Base-by-base conservation (phyloP, 2,797 vertebrate species). In the Pseudotriccus pelzelni region DNA sequence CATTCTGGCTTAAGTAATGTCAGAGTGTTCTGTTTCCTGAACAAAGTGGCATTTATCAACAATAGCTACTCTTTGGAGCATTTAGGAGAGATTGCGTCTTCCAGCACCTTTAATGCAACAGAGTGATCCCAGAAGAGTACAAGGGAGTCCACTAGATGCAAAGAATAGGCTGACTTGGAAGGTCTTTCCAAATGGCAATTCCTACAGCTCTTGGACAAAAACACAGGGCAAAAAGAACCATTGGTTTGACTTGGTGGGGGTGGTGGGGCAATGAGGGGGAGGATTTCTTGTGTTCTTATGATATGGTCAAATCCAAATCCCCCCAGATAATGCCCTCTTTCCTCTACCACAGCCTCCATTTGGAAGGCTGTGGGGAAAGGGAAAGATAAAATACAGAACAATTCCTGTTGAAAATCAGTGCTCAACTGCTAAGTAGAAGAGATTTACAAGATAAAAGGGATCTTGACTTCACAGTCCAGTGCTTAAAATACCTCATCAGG, bases 341-440 rank as follows among this genome's bases (percentile, higher is more conserved):
- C 10, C 2, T 77, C 30, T 32, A 52, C 3, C 3, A 2, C 24
- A 22, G 3, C 10, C 5, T 52, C 6, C 17, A 2, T 64, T 64
- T 90, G 8, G 21, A 88, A 91, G 16, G 16, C 15, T 67, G 5
- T 18, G 18, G 25, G 13, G 21, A 28, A 74, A 69, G 32, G n/a
- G 12, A 88, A 80, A 46, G 22, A 27, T 6, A 44, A 73, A 27
- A 37, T 14, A 43, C 6, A 46, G 27, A 72, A 77, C 16, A 50
- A 2, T 28, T 79, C 10, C 32, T 67, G 6, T 19, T 73, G 58
- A 78, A 96, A 87, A 43, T 19, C 41, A 86, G 21, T 22, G 30
- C 37, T 72, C 37, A 34, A 7, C 47, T 32, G 30, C 27, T 30
- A 72, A 88, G 20, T 23, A 76, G 59, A 74, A 72, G 13, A 72